Evolutionary conservation across 2,888 invertebrate genomes (phyloP).

Genomic region (Drosophila borborema): DNA sequence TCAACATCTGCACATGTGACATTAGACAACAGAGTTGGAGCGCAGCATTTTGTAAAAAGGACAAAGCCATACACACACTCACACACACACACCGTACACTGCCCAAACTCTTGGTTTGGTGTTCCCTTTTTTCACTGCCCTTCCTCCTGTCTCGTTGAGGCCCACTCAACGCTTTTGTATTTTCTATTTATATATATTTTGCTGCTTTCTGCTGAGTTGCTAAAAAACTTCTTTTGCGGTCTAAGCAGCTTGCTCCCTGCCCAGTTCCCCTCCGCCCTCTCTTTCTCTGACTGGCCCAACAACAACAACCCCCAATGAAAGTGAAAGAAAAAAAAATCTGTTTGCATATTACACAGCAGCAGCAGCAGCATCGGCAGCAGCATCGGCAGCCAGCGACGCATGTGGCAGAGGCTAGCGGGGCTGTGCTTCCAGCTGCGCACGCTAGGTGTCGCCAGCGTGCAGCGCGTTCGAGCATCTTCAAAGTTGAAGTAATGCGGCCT

Average conservation of each 20-base stretch:
- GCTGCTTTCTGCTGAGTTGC: constrained; percentile 74
- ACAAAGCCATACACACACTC: constrained; percentile 41
- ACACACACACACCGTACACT: constrained; percentile 2
- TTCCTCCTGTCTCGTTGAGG: not conserved
- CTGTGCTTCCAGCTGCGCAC: constrained; percentile 75
- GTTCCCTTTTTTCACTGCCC: not conserved
- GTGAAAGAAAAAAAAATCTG: constrained; percentile 74
- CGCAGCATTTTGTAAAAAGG: constrained; percentile 19
- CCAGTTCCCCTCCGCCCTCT: not conserved
- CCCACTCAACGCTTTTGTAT: constrained; percentile 55
- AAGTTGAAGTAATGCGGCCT: constrained; percentile 82
- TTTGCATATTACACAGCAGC: constrained; percentile 69
- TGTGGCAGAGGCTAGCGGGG: constrained; percentile 16
- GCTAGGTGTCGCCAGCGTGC: constrained; percentile 76
- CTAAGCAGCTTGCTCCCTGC: not conserved
- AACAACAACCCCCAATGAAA: constrained; percentile 61
- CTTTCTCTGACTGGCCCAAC: constrained; percentile 18
- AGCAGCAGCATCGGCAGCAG: constrained; percentile 15
- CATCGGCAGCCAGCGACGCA: constrained; percentile 3
- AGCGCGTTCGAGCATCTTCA: constrained; percentile 77
- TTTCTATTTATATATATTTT: constrained; percentile 36
- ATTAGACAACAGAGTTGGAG: constrained; percentile 52
- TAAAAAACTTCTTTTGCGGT: constrained; percentile 80
- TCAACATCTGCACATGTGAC: constrained; percentile 59
- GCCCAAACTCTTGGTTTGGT: not conserved